Evolutionary conservation across 2,888 invertebrate species (phyloP).

Genomic region (Acrobasis suavella): DNA sequence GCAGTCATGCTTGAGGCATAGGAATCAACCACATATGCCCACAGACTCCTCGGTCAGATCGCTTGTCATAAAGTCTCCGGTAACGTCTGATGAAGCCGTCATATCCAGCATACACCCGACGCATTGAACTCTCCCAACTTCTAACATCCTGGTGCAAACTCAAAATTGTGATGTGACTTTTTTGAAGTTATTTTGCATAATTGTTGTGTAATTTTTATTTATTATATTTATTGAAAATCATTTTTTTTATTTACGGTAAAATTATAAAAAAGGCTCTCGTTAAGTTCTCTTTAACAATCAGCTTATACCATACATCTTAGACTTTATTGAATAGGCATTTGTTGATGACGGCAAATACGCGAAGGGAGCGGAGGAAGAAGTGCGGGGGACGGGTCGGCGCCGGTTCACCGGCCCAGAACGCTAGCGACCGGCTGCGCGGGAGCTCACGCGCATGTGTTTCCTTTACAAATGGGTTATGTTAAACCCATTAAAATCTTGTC

Average conservation of each 20-base stretch:
- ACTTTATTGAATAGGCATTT: no score
- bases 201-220: conserved; percentile 10
- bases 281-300: no score
- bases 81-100: conserved; percentile 34
- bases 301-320: no score
- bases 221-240: conserved; percentile 1
- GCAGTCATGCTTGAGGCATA: conserved; percentile 46
- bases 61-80: conserved; percentile 50
- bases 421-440: no score
- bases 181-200: background rate
- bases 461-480: no score
- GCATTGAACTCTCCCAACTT: background rate
- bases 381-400: no score
- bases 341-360: no score
- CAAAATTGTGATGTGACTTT: conserved; percentile 8
- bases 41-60: conserved; percentile 46
- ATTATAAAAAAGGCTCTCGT: no score
- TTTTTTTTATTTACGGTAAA: background rate
- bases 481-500: no score
- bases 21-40: conserved; percentile 61
- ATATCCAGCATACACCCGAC: conserved; percentile 14
- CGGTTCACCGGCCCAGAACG: no score
- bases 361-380: no score
- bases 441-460: no score
- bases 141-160: conserved; percentile 11